A percentile compares a stretch with the other conserved stretches of the same genome.
These are phyloP conservation scores for Tragelaphus imberbis DNA, from an alignment of 2,113 vertebrate genomes.

Conservation along the genomic window DNA sequence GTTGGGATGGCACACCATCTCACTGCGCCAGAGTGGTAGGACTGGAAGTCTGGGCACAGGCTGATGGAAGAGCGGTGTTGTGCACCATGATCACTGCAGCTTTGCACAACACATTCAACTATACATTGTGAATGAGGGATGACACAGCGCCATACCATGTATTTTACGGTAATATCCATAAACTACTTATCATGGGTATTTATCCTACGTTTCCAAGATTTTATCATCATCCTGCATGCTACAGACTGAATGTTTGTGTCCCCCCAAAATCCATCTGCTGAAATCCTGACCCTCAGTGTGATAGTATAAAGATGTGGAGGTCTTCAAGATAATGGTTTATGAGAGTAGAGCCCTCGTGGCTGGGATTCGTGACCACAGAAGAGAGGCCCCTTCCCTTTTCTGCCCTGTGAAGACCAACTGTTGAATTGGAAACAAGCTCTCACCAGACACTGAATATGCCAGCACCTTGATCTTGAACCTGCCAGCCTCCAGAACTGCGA, in stretches of 20 bases:
- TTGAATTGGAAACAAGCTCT: not conserved
- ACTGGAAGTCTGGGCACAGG: not conserved
- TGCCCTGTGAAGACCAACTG: not conserved
- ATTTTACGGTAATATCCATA: not conserved
- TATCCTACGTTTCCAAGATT: not conserved
- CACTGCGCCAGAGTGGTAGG: rapidly evolving
- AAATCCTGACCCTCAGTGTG: not conserved
- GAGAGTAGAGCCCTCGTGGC: not conserved
- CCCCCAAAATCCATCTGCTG: not conserved
- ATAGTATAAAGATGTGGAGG: not conserved
- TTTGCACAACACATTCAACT: not conserved
- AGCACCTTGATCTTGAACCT: not conserved
- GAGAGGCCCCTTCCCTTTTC: not conserved
- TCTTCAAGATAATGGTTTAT: not conserved
- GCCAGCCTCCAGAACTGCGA: not conserved
- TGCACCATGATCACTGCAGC: rapidly evolving
- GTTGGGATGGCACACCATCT: too few relatives aligned
- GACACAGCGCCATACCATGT: rapidly evolving
- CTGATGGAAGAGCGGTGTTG: rapidly evolving
- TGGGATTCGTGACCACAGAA: not conserved
- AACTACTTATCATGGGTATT: not conserved
- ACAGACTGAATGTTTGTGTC: not conserved
- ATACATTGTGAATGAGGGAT: not conserved
- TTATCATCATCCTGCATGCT: not conserved
- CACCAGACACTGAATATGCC: not conserved